A percentile compares a stretch with the other conserved stretches of the same genome.
phyloP scores from a whole-genome alignment of 2,113 vertebrate species.

The Corydoras sp. region DNA sequence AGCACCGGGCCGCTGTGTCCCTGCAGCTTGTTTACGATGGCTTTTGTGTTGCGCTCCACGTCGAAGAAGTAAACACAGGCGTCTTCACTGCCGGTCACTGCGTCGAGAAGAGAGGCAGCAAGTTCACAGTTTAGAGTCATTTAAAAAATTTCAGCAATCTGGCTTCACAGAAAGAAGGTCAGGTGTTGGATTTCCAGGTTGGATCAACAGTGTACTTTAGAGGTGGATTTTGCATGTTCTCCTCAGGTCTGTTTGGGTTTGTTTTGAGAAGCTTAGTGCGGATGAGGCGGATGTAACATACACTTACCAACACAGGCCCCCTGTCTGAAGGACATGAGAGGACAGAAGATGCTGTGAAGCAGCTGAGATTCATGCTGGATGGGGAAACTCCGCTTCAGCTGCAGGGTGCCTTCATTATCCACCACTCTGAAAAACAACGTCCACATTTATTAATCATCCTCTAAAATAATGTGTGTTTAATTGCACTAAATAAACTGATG shows the following conservation, averaged over 20 bases:
- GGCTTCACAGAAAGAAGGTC: no score
- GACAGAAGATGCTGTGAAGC: conserved; percentile 89
- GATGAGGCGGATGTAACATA: no score
- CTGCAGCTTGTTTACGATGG: conserved; percentile 91
- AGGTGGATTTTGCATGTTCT: no score
- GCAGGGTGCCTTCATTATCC: conserved; percentile 85
- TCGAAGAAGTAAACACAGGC: conserved; percentile 92
- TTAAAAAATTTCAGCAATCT: no score
- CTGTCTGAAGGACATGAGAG: conserved; percentile 92
- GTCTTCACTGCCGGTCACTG: conserved; percentile 91
- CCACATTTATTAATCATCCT: background rate
- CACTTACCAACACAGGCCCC: conserved; percentile 86
- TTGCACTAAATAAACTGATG: no score
- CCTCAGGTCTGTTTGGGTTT: no score
- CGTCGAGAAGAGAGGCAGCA: background rate
- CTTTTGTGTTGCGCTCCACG: conserved; percentile 82
- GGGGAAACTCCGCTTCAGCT: conserved; percentile 84
- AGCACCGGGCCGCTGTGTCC: conserved; percentile 85
- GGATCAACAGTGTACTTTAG: no score
- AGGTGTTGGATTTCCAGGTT: no score
- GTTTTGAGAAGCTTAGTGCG: no score
- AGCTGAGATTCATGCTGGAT: conserved; percentile 80
- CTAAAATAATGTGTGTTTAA: no score
- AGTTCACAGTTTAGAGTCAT: no score
- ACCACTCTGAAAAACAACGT: conserved; percentile 68